These are phyloP conservation scores for Cynopterus sphinx DNA, from an alignment of 2,797 vertebrate genomes.

Conservation along the genomic window DNA sequence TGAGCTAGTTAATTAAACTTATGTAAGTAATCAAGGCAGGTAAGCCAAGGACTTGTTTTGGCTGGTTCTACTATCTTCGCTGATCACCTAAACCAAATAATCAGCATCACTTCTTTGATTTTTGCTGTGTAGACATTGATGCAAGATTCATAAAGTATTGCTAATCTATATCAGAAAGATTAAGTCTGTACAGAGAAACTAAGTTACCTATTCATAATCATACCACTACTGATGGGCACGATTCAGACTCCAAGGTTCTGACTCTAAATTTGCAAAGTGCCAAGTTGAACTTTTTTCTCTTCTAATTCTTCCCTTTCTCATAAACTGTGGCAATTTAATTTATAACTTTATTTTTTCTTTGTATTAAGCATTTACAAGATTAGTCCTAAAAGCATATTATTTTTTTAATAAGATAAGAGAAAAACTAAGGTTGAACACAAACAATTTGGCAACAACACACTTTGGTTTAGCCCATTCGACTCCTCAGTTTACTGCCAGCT, in stretches of 20 bases:
- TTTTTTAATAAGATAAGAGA: conserved; percentile 39
- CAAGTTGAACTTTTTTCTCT: conserved; percentile 14
- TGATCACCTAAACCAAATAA: background rate
- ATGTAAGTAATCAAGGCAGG: background rate
- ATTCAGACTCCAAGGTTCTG: background rate
- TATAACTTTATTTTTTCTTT: background rate
- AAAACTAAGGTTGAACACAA: background rate
- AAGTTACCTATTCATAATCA: background rate
- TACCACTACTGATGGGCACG: background rate
- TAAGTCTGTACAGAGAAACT: background rate
- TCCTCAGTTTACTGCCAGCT: background rate
- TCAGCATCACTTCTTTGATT: background rate
- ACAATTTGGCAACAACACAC: background rate
- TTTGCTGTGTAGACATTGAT: background rate
- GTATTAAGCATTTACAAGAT: background rate
- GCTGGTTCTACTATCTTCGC: background rate
- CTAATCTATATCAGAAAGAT: conserved; percentile 4
- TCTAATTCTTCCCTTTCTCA: background rate
- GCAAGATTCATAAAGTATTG: background rate
- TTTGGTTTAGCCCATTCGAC: background rate
- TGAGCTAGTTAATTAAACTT: background rate
- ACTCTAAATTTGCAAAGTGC: background rate
- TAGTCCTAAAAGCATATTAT: conserved; percentile 15
- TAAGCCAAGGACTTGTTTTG: background rate
- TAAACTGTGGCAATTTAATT: conserved; percentile 30